Conservation (phyloP, 2,888 invertebrate species). For the Sympetrum striolatum region DNA sequence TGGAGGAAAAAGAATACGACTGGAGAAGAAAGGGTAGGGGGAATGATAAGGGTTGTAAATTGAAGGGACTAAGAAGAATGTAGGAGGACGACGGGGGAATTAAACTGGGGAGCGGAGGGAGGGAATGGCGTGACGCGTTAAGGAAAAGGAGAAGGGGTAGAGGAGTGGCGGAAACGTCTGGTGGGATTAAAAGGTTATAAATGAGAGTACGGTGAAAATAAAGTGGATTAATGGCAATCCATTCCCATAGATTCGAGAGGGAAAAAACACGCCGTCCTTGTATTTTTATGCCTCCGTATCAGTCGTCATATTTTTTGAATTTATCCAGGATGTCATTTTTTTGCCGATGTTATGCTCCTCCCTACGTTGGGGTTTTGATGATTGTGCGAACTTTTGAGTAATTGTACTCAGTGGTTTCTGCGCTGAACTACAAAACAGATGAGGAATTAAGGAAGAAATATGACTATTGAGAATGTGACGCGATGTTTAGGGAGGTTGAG, state of each 20-base stretch:
- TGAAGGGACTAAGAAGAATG: background rate
- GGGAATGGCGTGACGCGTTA: conserved; percentile 21
- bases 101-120: background rate
- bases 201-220: background rate
- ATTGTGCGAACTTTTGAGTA: background rate
- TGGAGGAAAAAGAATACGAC: background rate
- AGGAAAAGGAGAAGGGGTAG: background rate
- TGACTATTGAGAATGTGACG: no score
- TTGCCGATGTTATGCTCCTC: background rate
- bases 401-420: no score
- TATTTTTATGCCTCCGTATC: background rate
- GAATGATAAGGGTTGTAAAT: background rate
- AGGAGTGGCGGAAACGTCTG: background rate
- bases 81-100: background rate
- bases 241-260: background rate
- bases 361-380: background rate
- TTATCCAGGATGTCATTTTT: background rate
- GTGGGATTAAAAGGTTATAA: background rate
- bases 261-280: background rate
- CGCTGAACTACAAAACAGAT: no score
- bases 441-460: no score
- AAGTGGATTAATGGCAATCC: background rate
- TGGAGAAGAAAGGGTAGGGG: background rate
- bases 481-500: no score
- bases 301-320: background rate